phyloP scores from a whole-genome alignment of 2,113 vertebrate genomes.

The Isichthys henryi region DNA sequence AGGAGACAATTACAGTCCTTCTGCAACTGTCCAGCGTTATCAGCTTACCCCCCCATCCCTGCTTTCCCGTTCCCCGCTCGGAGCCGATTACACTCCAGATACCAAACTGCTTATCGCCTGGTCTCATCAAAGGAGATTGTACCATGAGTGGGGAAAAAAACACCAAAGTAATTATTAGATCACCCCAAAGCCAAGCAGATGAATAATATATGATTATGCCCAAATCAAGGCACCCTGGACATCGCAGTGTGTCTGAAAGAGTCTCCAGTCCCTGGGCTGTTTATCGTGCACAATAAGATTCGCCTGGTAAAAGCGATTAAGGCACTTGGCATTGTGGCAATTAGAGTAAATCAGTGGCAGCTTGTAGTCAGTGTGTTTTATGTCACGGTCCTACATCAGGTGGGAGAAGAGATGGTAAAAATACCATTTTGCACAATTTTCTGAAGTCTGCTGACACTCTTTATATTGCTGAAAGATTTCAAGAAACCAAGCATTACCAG shows the following conservation, averaged over 20 bases:
- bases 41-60: background rate
- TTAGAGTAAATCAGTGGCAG: background rate
- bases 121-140: constrained; percentile 12
- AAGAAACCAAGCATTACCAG: background rate
- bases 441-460: background rate
- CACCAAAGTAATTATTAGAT: constrained; percentile 10
- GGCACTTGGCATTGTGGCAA: background rate
- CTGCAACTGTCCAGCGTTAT: background rate
- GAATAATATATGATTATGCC: constrained; percentile 14
- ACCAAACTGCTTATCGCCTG: constrained; percentile 4
- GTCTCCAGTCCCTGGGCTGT: background rate
- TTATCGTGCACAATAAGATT: background rate
- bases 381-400: background rate
- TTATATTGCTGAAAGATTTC: background rate
- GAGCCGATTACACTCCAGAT: constrained; percentile 9
- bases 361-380: background rate
- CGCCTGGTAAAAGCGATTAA: background rate
- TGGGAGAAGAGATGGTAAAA: background rate
- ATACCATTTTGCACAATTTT: background rate
- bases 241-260: background rate
- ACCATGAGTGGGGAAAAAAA: background rate
- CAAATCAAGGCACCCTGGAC: background rate
- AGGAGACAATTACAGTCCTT: constrained; percentile 12
- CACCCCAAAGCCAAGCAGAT: background rate
- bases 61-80: background rate